Evolutionary conservation across 2,888 invertebrate species (phyloP).

Genomic region (Liposcelis brunnea): DNA sequence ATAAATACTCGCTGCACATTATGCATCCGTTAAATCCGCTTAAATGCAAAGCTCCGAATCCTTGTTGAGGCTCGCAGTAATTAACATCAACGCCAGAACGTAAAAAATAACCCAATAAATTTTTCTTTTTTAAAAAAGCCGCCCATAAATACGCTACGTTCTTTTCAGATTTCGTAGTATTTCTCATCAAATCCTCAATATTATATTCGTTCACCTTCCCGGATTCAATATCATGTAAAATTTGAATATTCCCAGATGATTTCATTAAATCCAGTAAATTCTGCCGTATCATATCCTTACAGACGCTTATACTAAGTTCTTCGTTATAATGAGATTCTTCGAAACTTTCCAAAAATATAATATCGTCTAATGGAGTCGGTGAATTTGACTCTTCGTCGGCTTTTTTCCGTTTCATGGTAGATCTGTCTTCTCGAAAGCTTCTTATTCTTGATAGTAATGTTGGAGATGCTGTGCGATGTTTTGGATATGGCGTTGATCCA

Average conservation of each 20-base stretch:
- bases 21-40: slow-evolving; percentile 63
- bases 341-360: slow-evolving; percentile 66
- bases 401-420: neutral
- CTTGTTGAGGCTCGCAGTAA: slow-evolving; percentile 50
- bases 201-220: slow-evolving; percentile 43
- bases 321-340: slow-evolving; percentile 29
- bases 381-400: neutral
- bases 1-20: slow-evolving; percentile 48
- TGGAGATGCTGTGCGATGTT: slow-evolving; percentile 12
- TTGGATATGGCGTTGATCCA: neutral
- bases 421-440: neutral
- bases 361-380: slow-evolving; percentile 48
- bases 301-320: slow-evolving; percentile 25
- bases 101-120: slow-evolving; percentile 43
- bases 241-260: slow-evolving; percentile 43
- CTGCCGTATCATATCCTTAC: slow-evolving; percentile 47
- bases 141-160: slow-evolving; percentile 57
- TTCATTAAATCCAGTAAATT: slow-evolving; percentile 58
- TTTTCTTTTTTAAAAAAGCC: slow-evolving; percentile 50
- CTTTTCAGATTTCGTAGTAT: slow-evolving; percentile 46
- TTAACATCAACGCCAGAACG: slow-evolving; percentile 50
- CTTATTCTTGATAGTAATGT: slow-evolving; percentile 8
- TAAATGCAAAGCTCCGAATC: slow-evolving; percentile 52
- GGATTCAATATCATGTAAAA: slow-evolving; percentile 57
- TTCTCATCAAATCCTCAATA: slow-evolving; percentile 32